phyloP scores from a whole-genome alignment of 2,797 vertebrate genomes.

The Astyanax mexicanus region DNA sequence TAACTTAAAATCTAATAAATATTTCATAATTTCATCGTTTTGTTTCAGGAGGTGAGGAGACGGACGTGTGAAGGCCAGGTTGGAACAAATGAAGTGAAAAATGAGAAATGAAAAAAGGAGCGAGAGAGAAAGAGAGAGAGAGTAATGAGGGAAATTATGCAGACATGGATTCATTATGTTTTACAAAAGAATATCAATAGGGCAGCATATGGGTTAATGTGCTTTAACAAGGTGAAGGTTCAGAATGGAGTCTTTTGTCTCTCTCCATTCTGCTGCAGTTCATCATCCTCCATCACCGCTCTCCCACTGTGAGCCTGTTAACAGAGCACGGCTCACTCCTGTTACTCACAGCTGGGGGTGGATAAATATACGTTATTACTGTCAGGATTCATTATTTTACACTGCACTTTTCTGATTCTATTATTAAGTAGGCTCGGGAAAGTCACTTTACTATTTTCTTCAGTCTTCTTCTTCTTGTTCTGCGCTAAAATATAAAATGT shows the following conservation, averaged over 20 bases:
- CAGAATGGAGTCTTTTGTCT: slow-evolving; percentile 15
- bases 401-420: neutral
- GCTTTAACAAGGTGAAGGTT: slow-evolving; percentile 16
- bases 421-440: no score
- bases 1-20: no score
- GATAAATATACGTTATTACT: neutral
- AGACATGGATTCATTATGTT: neutral
- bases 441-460: no score
- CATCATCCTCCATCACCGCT: neutral
- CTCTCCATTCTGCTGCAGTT: neutral
- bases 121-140: neutral
- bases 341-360: neutral
- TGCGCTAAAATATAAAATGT: no score
- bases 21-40: no score
- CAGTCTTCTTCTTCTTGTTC: no score
- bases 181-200: neutral
- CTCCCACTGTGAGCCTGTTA: neutral
- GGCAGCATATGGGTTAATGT: neutral
- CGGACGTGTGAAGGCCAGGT: slow-evolving; percentile 20
- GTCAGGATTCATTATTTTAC: neutral
- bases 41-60: slow-evolving; percentile 31
- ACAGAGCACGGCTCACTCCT: no score
- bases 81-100: slow-evolving; percentile 8
- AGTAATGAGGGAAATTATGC: neutral
- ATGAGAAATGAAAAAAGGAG: neutral